Base-by-base conservation (phyloP, 2,113 vertebrate genomes). In the Antechinus stuartii region DNA sequence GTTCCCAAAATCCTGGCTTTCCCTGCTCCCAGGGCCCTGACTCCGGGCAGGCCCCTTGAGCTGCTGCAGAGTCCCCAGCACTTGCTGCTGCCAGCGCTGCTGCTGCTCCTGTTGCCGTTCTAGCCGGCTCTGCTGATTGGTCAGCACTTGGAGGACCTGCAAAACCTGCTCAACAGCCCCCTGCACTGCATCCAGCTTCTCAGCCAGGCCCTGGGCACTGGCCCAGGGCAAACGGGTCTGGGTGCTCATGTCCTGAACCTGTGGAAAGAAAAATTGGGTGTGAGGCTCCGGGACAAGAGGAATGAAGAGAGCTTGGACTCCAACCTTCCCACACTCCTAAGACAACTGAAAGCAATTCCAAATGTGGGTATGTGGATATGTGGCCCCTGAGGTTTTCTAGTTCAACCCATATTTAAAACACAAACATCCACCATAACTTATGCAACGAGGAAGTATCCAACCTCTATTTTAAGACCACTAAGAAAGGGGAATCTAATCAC, bases 21-120 rank as follows among this genome's bases (percentile, higher is more conserved):
- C 54, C 90, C 90, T 0, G 92, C 92, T 42, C 19, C 90, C 93
- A 97, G 22, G 0, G 94, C 0, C 0, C 95, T 3, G 0, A 96
- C 97, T 84, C 35, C 1, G 94, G 96, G 96, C 1, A 98, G 26
- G 0, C 98, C 98, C 92, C 98, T 98, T 96, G 1, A 99, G 96
- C 95, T 97, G 98, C 98, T 99, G 99, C 52, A 99, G 98, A 0
- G 98, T 98, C 98, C 98, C 96, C 93, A 99, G 98, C 96, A 99
- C 98, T 97, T 99, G 99, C 94, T 98, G 99, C 98, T 99, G 99
- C 96, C 99, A 98, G 57, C 98, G 98, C 3, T 99, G 99, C 97
- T 99, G 99, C 92, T 99, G 99, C 8, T 95, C 97, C 97, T 99
- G 99, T 97, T 99, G 99, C 25, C 98, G 98, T 47, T 99, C 99